Evolutionary conservation across 2,113 vertebrate species (phyloP).

Genomic region (Willisornis vidua): DNA sequence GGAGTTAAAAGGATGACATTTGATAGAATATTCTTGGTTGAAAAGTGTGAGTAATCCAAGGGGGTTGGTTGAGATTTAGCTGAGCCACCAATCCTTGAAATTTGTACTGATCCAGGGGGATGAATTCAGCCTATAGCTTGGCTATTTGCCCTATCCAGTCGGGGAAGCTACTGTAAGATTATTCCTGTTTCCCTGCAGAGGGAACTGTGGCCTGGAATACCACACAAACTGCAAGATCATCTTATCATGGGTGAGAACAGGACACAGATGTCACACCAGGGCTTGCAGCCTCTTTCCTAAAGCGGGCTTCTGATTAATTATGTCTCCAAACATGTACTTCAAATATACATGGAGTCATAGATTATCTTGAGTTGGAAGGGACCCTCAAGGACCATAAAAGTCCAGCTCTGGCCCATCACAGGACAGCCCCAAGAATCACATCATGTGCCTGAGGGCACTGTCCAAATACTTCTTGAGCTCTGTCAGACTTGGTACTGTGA

Average conservation of each 20-base stretch:
- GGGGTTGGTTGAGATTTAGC: neutral
- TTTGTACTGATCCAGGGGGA: neutral
- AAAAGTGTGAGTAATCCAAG: neutral
- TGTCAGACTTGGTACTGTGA: neutral
- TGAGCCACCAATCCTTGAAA: neutral
- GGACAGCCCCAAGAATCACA: neutral
- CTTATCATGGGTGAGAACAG: neutral
- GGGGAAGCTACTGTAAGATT: neutral
- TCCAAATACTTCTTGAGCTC: neutral
- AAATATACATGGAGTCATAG: neutral
- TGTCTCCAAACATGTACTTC: neutral
- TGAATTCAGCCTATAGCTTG: neutral
- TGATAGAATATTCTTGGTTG: neutral
- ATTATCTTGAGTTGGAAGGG: neutral
- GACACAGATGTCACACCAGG: neutral
- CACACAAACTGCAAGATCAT: neutral
- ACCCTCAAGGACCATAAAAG: neutral
- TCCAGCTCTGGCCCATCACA: neutral
- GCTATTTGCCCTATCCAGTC: too few species aligned
- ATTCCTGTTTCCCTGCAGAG: neutral
- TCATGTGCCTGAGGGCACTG: neutral
- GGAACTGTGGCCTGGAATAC: neutral
- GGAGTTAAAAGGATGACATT: neutral
- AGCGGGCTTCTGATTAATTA: neutral
- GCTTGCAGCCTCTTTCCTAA: neutral